Evolutionary conservation across 1,140 invertebrate genomes (phyloP).

Genomic region (Sminthurides bifidus): DNA sequence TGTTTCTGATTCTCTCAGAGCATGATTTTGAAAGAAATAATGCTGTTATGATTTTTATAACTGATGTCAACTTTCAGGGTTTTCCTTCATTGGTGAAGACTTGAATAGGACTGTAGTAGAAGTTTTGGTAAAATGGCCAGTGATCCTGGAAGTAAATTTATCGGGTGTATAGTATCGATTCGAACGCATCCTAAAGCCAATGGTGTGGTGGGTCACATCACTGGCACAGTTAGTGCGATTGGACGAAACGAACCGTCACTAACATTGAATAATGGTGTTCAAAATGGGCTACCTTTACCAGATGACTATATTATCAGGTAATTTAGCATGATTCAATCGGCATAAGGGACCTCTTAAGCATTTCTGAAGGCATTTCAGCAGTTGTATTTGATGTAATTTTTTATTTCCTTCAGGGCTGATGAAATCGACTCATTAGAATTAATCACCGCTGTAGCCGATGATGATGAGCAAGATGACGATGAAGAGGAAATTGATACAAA

Average conservation of each 20-base stretch:
- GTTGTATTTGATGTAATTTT: neutral
- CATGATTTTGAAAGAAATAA: too few relatives aligned
- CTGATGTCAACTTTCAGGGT: too few relatives aligned
- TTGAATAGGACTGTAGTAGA: too few relatives aligned
- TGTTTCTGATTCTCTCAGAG: too few relatives aligned
- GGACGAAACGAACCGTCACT: constrained; percentile 9
- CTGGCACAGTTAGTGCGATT: constrained; percentile 19
- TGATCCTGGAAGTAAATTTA: constrained; percentile 16
- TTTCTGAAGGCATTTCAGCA: neutral
- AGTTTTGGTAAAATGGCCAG: constrained; percentile 3
- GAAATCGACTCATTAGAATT: constrained; percentile 5
- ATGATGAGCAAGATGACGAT: neutral
- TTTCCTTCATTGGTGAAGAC: too few relatives aligned
- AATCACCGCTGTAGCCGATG: neutral
- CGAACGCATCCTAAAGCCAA: constrained; percentile 7
- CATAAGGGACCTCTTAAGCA: neutral
- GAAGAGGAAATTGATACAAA: neutral
- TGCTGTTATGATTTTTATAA: too few relatives aligned
- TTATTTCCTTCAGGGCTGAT: constrained; percentile 1
- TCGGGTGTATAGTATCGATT: constrained; percentile 20
- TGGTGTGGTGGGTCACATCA: constrained; percentile 17
- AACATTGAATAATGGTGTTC: constrained; percentile 18
- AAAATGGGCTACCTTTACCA: constrained; percentile 15
- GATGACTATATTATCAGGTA: constrained; percentile 20
- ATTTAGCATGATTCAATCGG: neutral